These are phyloP conservation scores for Leucoraja ocellata DNA, from an alignment of 2,797 vertebrate genomes.

Conservation along the genomic window DNA sequence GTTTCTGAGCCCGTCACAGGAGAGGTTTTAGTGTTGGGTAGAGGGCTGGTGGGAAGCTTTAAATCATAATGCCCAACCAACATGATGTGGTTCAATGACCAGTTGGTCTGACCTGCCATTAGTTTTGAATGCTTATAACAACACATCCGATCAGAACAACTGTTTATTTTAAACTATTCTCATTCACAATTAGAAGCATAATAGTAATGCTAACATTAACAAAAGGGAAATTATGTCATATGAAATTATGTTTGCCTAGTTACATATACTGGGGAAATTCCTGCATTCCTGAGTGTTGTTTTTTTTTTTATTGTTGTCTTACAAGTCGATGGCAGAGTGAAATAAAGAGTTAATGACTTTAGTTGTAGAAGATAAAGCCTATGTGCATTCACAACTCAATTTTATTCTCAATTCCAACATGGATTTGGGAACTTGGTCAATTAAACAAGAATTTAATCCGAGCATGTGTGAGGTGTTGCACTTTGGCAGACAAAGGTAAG, in stretches of 20 bases:
- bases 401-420: background rate
- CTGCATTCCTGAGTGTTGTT: background rate
- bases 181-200: background rate
- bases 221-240: background rate
- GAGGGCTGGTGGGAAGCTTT: background rate
- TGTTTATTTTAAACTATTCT: too few species aligned
- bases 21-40: too few species aligned
- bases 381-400: background rate
- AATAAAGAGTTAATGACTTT: background rate
- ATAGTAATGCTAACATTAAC: background rate
- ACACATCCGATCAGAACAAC: background rate
- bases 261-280: background rate
- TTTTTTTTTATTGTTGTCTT: background rate
- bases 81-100: background rate
- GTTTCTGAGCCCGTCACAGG: too few species aligned
- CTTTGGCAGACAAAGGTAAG: too few species aligned
- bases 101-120: background rate
- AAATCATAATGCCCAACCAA: background rate
- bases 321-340: background rate
- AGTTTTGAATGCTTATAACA: too few species aligned
- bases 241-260: too few species aligned
- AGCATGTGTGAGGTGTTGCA: too few species aligned
- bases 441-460: background rate
- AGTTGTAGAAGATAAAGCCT: background rate
- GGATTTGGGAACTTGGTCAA: conserved; percentile 43